Conservation (phyloP, 2,113 vertebrate genomes). For the Anarhynchus alexandrinus region DNA sequence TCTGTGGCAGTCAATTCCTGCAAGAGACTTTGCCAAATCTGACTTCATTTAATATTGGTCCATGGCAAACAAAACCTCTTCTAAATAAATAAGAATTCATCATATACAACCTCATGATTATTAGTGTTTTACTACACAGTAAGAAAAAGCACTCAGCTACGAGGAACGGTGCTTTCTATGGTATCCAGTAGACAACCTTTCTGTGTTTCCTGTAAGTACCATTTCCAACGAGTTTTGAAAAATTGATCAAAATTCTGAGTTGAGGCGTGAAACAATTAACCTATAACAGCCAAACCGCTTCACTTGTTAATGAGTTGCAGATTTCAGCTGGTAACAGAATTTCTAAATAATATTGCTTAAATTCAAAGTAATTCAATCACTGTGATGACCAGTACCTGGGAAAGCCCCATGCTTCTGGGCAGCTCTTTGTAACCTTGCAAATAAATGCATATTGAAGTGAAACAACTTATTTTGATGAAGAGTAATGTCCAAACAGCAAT, state of each 20-base stretch:
- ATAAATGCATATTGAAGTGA: neutral
- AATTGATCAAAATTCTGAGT: neutral
- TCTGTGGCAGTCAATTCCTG: neutral
- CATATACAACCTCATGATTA: neutral
- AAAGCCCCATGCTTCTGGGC: neutral
- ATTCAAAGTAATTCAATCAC: neutral
- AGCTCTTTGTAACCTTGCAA: neutral
- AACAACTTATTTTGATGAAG: neutral
- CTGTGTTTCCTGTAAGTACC: neutral
- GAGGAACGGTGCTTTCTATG: neutral
- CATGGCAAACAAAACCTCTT: neutral
- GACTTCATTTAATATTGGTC: neutral
- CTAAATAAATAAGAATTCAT: neutral
- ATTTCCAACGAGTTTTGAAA: neutral
- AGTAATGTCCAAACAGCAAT: neutral
- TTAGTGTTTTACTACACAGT: neutral
- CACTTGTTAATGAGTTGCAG: neutral
- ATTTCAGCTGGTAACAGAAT: neutral
- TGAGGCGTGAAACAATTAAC: neutral
- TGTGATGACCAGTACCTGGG: neutral
- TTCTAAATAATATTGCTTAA: neutral
- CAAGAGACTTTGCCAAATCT: neutral
- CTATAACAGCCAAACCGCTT: neutral
- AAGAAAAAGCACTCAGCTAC: neutral
- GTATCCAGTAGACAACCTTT: neutral